Percentiles rank a stretch among this genome's conserved stretches.
These are phyloP conservation scores for Fratercula arctica DNA, from an alignment of 2,797 vertebrate species.

Conservation along the genomic window DNA sequence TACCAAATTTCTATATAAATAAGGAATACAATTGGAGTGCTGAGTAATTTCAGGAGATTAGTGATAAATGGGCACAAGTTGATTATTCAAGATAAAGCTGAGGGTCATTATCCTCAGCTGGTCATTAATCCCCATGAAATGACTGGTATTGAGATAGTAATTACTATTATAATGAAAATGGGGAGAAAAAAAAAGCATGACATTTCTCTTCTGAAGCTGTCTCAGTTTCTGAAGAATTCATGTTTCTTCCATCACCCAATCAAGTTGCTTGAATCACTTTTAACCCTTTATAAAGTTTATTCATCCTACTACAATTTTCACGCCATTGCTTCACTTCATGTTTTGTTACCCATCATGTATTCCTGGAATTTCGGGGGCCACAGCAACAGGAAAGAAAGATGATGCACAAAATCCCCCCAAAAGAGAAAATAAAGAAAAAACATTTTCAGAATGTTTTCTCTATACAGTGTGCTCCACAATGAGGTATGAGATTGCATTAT, in stretches of 20 bases:
- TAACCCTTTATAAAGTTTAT: neutral
- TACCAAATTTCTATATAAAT: constrained; percentile 33
- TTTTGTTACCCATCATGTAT: neutral
- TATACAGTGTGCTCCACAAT: neutral
- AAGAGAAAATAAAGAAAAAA: neutral
- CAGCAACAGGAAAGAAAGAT: neutral
- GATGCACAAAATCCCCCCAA: neutral
- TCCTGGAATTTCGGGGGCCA: neutral
- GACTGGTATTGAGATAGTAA: constrained; percentile 44
- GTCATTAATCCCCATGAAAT: constrained; percentile 57
- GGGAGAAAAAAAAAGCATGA: neutral
- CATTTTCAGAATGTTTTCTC: neutral
- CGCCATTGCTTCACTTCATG: neutral
- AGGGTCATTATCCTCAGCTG: constrained; percentile 55
- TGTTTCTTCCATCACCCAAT: neutral
- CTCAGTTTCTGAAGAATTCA: constrained; percentile 18
- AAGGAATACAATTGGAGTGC: constrained; percentile 15
- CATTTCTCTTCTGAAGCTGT: constrained; percentile 22
- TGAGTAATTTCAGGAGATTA: constrained; percentile 48
- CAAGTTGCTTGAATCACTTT: neutral
- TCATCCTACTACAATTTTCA: neutral
- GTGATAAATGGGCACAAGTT: constrained; percentile 30
- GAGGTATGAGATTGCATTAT: neutral
- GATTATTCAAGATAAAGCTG: constrained; percentile 44
- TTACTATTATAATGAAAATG: constrained; percentile 54